Evolutionary conservation across 2,888 invertebrate species (phyloP).

Genomic region (Melinopterus prodromus): DNA sequence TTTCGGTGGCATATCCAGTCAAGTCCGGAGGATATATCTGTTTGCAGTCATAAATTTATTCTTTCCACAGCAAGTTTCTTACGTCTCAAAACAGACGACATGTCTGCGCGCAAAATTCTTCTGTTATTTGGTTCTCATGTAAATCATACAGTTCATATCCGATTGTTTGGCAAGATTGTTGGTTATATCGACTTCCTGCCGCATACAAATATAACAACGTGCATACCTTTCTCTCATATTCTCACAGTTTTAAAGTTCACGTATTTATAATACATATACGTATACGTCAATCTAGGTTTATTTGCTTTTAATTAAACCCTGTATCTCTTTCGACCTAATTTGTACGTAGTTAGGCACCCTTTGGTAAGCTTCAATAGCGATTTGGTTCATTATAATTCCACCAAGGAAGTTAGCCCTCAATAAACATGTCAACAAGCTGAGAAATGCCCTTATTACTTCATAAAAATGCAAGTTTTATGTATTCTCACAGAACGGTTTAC

Average conservation of each 20-base stretch:
- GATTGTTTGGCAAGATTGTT: background rate
- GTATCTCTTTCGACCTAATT: no score
- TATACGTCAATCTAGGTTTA: background rate
- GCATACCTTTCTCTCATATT: background rate
- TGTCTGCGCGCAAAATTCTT: no score
- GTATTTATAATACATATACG: background rate
- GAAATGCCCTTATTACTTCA: background rate
- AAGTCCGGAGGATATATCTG: no score
- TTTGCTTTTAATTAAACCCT: background rate
- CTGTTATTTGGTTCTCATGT: background rate
- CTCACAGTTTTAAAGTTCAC: background rate
- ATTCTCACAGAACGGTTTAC: background rate
- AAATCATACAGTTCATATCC: background rate
- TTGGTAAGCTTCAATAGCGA: background rate
- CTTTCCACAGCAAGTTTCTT: no score
- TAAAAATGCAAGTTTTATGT: background rate
- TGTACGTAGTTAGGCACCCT: no score
- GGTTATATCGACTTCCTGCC: background rate
- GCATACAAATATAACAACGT: background rate
- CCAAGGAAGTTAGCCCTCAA: background rate
- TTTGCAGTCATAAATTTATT: no score
- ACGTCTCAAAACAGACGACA: no score
- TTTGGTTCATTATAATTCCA: background rate
- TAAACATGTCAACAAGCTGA: background rate
- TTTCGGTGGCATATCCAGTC: no score